Conservation (phyloP, 2,797 vertebrate species). For the Crossoptilon crossoptilon region DNA sequence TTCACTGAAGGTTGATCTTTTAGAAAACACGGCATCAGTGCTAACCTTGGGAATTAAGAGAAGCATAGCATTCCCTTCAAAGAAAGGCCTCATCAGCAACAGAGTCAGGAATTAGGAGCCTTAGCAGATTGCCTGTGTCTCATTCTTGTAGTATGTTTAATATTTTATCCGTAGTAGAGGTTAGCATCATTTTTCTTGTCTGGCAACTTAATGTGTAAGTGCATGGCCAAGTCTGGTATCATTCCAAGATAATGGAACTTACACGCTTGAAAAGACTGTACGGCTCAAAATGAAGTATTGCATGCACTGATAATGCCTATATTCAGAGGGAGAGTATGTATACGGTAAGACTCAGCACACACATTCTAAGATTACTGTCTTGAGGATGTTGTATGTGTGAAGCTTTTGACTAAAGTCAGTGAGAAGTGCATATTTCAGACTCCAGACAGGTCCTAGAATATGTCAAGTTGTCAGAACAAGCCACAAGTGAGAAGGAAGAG, state of each 20-base stretch:
- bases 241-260: not conserved
- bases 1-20: conserved; percentile 13
- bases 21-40: not conserved
- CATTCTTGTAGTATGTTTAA: not conserved
- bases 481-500: not conserved
- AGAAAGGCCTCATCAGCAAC: conserved; percentile 1
- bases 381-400: not conserved
- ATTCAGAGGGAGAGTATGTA: not conserved
- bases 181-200: conserved; percentile 32
- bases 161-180: conserved; percentile 29
- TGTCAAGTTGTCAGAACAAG: not conserved
- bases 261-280: not conserved
- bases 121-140: not conserved
- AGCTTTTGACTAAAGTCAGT: not conserved
- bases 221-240: not conserved
- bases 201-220: not conserved
- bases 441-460: not conserved
- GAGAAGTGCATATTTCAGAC: not conserved
- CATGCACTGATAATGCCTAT: not conserved
- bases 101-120: not conserved
- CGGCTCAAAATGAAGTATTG: not conserved
- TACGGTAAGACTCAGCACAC: not conserved
- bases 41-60: conserved; percentile 38
- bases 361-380: fast-evolving
- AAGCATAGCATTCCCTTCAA: not conserved